Conservation (phyloP, 2,888 invertebrate genomes). For the Calameuta pallipes region DNA sequence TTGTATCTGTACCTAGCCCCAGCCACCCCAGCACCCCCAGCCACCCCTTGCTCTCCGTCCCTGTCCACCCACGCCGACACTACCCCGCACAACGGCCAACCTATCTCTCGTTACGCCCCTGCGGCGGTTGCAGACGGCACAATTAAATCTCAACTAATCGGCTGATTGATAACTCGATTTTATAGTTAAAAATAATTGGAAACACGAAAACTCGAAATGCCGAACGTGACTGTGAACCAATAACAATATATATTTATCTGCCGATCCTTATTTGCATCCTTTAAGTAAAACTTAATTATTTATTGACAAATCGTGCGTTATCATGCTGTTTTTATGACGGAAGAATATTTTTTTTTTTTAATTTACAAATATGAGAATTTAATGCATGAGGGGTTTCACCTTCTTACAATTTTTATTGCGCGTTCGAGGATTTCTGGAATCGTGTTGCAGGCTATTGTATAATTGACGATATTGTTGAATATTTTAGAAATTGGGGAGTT, state of each 20-base stretch:
- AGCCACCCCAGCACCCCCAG: conserved; percentile 48
- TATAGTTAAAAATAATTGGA: conserved; percentile 52
- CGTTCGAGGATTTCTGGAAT: background rate
- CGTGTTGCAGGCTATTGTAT: background rate
- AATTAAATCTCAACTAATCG: conserved; percentile 61
- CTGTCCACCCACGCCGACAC: conserved; percentile 29
- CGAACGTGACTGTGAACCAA: background rate
- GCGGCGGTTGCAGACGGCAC: conserved; percentile 38
- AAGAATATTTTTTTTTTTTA: background rate
- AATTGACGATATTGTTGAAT: background rate
- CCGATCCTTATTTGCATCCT: background rate
- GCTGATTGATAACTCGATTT: conserved; percentile 47
- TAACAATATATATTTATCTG: background rate
- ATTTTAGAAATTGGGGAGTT: background rate
- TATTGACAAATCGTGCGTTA: no score
- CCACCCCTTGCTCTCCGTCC: conserved; percentile 42
- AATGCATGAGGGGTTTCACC: background rate
- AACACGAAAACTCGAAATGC: conserved; percentile 15
- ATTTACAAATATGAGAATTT: background rate
- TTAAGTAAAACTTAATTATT: no score
- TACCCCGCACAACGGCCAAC: background rate
- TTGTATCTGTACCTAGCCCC: conserved; percentile 64
- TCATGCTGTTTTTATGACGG: no score
- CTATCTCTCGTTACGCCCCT: conserved; percentile 4
- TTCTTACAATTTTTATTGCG: background rate